A percentile compares a stretch with the other conserved stretches of the same genome.
These are phyloP conservation scores for Recurvirostra avosetta DNA, from an alignment of 2,113 vertebrate species.

Conservation along the genomic window DNA sequence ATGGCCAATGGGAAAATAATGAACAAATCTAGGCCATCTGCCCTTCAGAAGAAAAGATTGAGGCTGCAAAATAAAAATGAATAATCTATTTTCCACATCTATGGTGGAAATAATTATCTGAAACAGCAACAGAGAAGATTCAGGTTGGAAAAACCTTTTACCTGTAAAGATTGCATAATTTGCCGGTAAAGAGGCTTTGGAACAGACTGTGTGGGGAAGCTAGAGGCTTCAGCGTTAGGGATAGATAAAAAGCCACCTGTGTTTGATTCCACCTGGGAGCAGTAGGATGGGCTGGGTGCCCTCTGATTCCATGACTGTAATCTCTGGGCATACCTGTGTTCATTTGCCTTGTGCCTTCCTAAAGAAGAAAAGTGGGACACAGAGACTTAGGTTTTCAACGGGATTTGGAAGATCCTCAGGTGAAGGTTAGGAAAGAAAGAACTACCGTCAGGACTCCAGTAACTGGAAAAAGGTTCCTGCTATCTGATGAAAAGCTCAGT, in stretches of 20 bases:
- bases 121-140: background rate
- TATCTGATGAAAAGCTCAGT: background rate
- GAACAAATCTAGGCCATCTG: background rate
- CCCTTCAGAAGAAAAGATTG: background rate
- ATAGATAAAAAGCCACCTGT: background rate
- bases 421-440: background rate
- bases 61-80: background rate
- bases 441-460: background rate
- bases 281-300: background rate
- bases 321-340: background rate
- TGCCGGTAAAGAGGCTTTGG: background rate
- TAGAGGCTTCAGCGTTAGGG: background rate
- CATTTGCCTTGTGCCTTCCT: background rate
- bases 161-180: background rate
- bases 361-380: background rate
- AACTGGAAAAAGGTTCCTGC: background rate
- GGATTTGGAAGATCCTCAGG: background rate
- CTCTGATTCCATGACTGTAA: background rate
- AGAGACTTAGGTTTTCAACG: background rate
- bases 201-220: background rate
- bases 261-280: background rate
- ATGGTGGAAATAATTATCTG: background rate
- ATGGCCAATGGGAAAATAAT: background rate
- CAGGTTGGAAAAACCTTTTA: background rate
- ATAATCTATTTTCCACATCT: background rate